phyloP scores from a whole-genome alignment of 2,888 invertebrate species.

The Latrodectus hesperus region DNA sequence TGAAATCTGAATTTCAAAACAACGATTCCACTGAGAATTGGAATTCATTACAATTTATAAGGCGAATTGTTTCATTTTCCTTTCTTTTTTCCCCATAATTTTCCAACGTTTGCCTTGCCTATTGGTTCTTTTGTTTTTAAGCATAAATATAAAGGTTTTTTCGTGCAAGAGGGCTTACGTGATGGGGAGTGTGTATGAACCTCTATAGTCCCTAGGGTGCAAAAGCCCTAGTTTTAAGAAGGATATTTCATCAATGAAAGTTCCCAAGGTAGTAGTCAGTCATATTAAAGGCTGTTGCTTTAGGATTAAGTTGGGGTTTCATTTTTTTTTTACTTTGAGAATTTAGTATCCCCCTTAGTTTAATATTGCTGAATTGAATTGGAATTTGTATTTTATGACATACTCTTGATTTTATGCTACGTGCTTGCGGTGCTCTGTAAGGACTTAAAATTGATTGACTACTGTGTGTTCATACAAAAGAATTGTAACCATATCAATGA shows the following conservation, averaged over 20 bases:
- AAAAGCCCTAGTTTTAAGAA: constrained; percentile 12
- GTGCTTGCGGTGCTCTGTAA: too few species aligned
- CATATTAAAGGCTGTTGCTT: constrained; percentile 30
- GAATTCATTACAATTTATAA: constrained; percentile 5
- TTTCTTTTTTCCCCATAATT: constrained; percentile 3
- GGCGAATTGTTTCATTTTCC: background rate
- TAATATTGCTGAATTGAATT: background rate
- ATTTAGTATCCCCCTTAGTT: background rate
- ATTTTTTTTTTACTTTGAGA: background rate
- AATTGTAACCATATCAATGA: too few species aligned
- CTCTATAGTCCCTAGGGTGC: constrained; percentile 5
- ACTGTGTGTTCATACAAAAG: too few species aligned
- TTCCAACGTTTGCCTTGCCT: background rate
- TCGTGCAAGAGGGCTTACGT: constrained; percentile 32
- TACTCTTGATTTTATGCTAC: too few species aligned
- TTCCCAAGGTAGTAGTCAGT: constrained; percentile 30
- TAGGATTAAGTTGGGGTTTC: constrained; percentile 33
- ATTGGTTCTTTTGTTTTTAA: background rate
- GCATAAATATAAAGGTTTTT: constrained; percentile 17
- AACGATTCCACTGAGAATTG: background rate
- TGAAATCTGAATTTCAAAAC: background rate
- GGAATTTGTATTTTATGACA: too few species aligned
- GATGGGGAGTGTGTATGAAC: constrained; percentile 37
- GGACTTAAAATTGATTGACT: too few species aligned
- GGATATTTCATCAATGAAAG: constrained; percentile 29